Percentiles rank a stretch among this genome's conserved stretches.
Evolutionary conservation across 2,113 vertebrate genomes (phyloP).

Genomic region (Rhineura floridana): DNA sequence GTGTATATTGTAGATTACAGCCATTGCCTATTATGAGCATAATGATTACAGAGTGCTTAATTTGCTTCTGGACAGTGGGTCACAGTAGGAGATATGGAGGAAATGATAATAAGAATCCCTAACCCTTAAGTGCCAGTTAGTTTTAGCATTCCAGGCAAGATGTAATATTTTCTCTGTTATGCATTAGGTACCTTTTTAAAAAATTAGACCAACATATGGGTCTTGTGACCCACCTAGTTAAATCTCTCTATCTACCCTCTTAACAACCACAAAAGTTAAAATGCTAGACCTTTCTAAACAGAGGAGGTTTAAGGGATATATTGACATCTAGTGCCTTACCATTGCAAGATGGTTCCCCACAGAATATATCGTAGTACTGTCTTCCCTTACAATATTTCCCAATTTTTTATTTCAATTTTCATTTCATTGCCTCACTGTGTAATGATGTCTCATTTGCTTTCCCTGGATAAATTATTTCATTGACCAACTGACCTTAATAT

Average conservation of each 20-base stretch:
- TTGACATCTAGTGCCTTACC: conserved; percentile 20
- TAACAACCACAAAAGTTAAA: conserved; percentile 44
- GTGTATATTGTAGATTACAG: conserved; percentile 51
- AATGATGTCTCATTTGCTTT: conserved; percentile 6
- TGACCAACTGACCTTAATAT: conserved; percentile 31
- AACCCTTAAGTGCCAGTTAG: conserved; percentile 42
- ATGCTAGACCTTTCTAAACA: conserved; percentile 45
- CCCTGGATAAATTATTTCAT: conserved; percentile 12
- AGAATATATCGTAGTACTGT: conserved; percentile 17
- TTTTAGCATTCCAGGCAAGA: conserved; percentile 37
- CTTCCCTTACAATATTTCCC: conserved; percentile 7
- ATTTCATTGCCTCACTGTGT: not conserved
- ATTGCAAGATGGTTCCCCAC: conserved; percentile 13
- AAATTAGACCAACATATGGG: conserved; percentile 38
- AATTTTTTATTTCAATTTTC: accelerated
- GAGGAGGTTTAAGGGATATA: conserved; percentile 11
- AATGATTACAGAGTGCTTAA: conserved; percentile 59
- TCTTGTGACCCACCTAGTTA: conserved; percentile 51
- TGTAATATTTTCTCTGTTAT: conserved; percentile 47
- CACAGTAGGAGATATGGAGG: conserved; percentile 49
- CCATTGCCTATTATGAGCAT: conserved; percentile 64
- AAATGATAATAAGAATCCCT: conserved; percentile 39
- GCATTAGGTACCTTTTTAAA: conserved; percentile 56
- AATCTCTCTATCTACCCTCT: conserved; percentile 41
- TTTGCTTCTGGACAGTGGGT: conserved; percentile 52